Evolutionary conservation across 2,113 vertebrate species (phyloP).

Genomic region (Macroglossus sobrinus): DNA sequence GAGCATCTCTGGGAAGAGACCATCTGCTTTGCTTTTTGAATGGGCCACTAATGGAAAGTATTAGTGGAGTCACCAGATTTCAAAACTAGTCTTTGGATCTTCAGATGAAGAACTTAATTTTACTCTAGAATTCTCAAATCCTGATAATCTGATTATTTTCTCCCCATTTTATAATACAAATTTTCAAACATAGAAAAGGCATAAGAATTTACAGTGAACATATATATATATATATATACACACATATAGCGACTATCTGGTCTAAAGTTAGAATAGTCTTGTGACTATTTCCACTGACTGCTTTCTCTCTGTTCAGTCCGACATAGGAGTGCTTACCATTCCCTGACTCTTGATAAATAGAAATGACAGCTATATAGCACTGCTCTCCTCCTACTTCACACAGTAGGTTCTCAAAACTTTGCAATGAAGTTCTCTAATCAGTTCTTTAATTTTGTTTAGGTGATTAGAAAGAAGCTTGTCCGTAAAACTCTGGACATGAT

Average conservation of each 20-base stretch:
- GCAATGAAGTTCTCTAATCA: not conserved
- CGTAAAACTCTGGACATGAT: constrained; percentile 99
- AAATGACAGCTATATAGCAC: not conserved
- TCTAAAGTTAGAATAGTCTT: not conserved
- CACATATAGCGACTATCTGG: not conserved
- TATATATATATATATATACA: not conserved
- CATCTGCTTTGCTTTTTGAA: not conserved
- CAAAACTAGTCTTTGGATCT: not conserved
- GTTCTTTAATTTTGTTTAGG: constrained; percentile 79
- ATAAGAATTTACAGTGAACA: not conserved
- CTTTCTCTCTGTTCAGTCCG: not conserved
- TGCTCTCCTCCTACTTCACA: not conserved
- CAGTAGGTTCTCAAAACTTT: not conserved
- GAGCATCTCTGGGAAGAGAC: not conserved
- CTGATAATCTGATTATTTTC: not conserved
- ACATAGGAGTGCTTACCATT: not conserved
- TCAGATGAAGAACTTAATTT: not conserved
- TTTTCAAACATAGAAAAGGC: not conserved
- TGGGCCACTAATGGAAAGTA: too few relatives aligned
- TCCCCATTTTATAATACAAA: not conserved
- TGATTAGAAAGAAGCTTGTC: constrained; percentile 98
- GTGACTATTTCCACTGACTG: not conserved
- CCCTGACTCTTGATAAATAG: not conserved
- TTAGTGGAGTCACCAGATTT: not conserved
- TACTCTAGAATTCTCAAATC: not conserved